These are phyloP conservation scores for Xiphophorus couchianus DNA, from an alignment of 2,113 vertebrate genomes.

Conservation along the genomic window DNA sequence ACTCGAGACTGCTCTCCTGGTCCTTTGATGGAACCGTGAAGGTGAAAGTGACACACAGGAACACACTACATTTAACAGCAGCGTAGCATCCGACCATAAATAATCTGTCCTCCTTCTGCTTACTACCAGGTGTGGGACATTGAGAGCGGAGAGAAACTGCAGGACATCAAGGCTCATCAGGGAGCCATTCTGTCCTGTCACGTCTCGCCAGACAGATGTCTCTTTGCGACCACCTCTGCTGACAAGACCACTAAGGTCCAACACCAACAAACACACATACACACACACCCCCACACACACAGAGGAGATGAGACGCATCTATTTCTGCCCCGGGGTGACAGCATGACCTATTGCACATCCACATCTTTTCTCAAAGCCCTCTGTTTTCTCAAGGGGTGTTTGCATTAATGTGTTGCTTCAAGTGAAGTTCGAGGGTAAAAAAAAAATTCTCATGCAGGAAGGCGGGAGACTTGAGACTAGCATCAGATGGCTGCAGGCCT, in stretches of 20 bases:
- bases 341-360: conserved; percentile 50
- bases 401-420: conserved; percentile 8
- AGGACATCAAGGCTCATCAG: conserved; percentile 85
- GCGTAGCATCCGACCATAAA: not conserved
- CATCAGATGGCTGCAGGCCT: conserved; percentile 27
- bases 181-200: conserved; percentile 90
- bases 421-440: conserved; percentile 13
- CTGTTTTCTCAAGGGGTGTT: conserved; percentile 18
- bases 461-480: conserved; percentile 29
- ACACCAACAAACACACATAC: conserved; percentile 17
- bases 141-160: conserved; percentile 79
- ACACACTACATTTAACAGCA: not conserved
- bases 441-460: conserved; percentile 3
- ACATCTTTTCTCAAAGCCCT: conserved; percentile 21
- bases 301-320: conserved; percentile 27
- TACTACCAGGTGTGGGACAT: conserved; percentile 86
- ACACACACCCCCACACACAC: conserved; percentile 7
- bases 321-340: conserved; percentile 30
- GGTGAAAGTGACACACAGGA: conserved; percentile 73
- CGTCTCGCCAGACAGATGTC: conserved; percentile 83
- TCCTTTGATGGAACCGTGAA: conserved; percentile 93
- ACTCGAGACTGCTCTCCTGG: conserved; percentile 89
- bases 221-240: conserved; percentile 89
- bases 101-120: not conserved
- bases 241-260: conserved; percentile 93